phyloP scores from a whole-genome alignment of 2,113 vertebrate species.

The Esox niger region DNA sequence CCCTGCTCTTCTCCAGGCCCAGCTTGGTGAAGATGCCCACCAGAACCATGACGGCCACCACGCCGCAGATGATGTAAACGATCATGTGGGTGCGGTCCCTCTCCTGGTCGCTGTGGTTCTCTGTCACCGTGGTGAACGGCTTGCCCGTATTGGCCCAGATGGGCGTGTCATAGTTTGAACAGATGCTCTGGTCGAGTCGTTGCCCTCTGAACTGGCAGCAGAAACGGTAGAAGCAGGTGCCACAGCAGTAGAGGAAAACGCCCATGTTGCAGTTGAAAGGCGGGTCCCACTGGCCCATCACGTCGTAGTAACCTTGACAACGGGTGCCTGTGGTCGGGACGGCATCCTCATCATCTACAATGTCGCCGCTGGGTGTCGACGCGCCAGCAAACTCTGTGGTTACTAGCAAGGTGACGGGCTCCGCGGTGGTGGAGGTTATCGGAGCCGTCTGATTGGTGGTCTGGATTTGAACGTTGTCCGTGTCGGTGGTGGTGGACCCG shows the following conservation, averaged over 20 bases:
- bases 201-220: conserved; percentile 93
- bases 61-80: conserved; percentile 91
- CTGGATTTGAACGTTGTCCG: conserved; percentile 35
- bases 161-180: conserved; percentile 90
- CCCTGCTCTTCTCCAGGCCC: conserved; percentile 84
- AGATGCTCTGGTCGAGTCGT: conserved; percentile 87
- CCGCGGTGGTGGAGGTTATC: conserved; percentile 21
- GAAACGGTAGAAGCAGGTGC: conserved; percentile 96
- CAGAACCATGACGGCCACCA: conserved; percentile 91
- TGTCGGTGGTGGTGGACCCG: conserved; percentile 26
- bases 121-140: conserved; percentile 77
- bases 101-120: conserved; percentile 74
- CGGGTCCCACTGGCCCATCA: conserved; percentile 98
- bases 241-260: conserved; percentile 92
- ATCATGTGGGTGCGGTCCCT: conserved; percentile 89
- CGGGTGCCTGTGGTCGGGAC: conserved; percentile 73
- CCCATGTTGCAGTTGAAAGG: conserved; percentile 95
- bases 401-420: conserved; percentile 47
- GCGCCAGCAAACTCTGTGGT: conserved; percentile 52
- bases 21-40: conserved; percentile 91
- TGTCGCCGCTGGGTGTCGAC: conserved; percentile 68
- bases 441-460: conserved; percentile 50
- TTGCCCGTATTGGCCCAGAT: conserved; percentile 90
- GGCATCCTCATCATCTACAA: conserved; percentile 72
- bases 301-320: conserved; percentile 95